Percentiles rank a stretch among this genome's conserved stretches.
Conservation (phyloP, 2,888 invertebrate species). For the Dasysyrphus tricinctus region DNA sequence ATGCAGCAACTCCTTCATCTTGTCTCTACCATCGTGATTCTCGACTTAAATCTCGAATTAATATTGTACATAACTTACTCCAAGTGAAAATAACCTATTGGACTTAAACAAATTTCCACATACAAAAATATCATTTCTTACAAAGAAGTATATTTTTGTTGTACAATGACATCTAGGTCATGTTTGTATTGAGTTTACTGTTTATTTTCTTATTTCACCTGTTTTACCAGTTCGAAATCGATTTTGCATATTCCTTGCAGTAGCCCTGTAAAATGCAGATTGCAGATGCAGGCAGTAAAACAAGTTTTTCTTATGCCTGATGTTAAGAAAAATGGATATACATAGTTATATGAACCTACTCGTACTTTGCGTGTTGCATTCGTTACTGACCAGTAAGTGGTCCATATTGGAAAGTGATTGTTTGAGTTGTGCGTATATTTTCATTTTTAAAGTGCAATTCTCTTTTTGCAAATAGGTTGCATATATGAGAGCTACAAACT, state of each 20-base stretch:
- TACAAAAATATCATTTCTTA: not conserved
- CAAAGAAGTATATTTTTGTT: not conserved
- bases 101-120: not conserved
- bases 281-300: slow-evolving; percentile 9
- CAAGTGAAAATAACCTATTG: not conserved
- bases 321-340: not conserved
- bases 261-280: slow-evolving; percentile 7
- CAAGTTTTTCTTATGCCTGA: not conserved
- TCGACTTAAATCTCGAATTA: too few relatives aligned
- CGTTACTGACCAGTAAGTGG: not conserved
- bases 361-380: not conserved
- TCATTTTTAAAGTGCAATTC: not conserved
- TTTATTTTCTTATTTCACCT: slow-evolving; percentile 14
- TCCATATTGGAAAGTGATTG: slow-evolving; percentile 13
- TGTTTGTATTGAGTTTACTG: not conserved
- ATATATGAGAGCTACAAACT: not conserved
- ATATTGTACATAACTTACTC: too few relatives aligned
- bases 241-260: not conserved
- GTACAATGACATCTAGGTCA: slow-evolving; percentile 7
- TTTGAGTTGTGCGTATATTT: not conserved
- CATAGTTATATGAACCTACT: not conserved
- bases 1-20: not conserved
- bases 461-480: not conserved
- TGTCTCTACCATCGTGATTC: too few relatives aligned
- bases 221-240: slow-evolving; percentile 9